Base-by-base conservation (phyloP, 2,888 invertebrate genomes). In the Antitype chi region DNA sequence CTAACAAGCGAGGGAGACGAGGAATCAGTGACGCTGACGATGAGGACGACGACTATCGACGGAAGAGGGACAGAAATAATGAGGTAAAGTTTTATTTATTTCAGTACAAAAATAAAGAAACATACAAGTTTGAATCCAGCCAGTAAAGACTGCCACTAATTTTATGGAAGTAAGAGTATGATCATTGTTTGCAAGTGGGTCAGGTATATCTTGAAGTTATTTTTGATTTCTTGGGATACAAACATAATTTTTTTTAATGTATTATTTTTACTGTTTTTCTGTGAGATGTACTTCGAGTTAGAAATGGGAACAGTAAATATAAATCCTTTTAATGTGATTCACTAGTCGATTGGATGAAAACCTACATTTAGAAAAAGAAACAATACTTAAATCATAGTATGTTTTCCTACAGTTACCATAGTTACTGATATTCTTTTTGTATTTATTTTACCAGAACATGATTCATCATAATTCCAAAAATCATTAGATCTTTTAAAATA, bases 31-130 rank as follows among this genome's bases (percentile, higher is more conserved):
- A 98, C 82, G 97, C 97, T 20, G 97, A 97, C 70, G 98, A 98
- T 86, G 98, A 98, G 67, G 97, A 97, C 70, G 98, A 97, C 23
- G 98, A 98, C 87, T 98, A 98, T 90, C 97, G 98, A 79, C 97
- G 97, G 86, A 97, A 97, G 72, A 96, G 98, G 55, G 98, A 98
- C 89, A 97, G 98, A 89, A 98, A 98, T 94, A 98, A 98, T 94
- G 97, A 98, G 97, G 98, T 98, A 94, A 66, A 47, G 11, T 13
- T 47, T 28, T 20, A 25, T 5, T 23, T n/a, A 15, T 2, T 47
- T 23, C 17, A 38, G 1, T 15, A n/a, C 7, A 49, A 70, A 70
- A n/a, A 9, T 32, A 11, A 28, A 59, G 20, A n/a, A 78, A 38
- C 0, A n/a, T 15, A 15, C n/a, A 20, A n/a, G 5, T 43, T 63